A percentile compares a stretch with the other conserved stretches of the same genome.
These are phyloP conservation scores for Sciaenops ocellatus DNA, from an alignment of 2,797 vertebrate genomes.

Conservation along the genomic window DNA sequence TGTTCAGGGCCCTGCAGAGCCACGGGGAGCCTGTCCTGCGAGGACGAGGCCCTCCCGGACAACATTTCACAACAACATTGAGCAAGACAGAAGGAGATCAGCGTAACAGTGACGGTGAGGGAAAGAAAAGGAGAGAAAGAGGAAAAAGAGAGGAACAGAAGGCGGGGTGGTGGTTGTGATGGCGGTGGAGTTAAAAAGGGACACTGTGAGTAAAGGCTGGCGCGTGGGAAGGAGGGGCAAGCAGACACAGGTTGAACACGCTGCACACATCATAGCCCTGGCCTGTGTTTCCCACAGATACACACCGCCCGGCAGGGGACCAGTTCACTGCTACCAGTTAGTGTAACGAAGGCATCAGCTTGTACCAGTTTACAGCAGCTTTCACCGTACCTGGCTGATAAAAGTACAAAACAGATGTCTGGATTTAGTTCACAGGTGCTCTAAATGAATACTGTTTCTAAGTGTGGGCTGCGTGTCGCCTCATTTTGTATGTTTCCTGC, in stretches of 20 bases:
- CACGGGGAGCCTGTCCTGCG: constrained; percentile 11
- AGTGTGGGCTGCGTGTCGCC: not conserved
- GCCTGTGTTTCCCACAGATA: constrained; percentile 68
- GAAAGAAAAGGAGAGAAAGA: constrained; percentile 19
- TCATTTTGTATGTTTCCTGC: not conserved
- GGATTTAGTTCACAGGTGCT: constrained; percentile 41
- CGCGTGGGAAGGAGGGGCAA: constrained; percentile 49
- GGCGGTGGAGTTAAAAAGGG: constrained; percentile 28
- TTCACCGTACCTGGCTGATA: constrained; percentile 6
- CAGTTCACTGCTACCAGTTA: constrained; percentile 39
- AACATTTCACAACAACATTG: constrained; percentile 63
- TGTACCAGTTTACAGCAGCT: constrained; percentile 17
- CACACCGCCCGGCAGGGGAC: constrained; percentile 34
- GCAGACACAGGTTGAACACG: constrained; percentile 72
- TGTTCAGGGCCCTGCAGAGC: constrained; percentile 35
- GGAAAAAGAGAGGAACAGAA: not conserved
- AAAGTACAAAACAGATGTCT: constrained; percentile 49
- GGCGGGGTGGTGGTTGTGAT: constrained; percentile 8
- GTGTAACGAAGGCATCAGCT: constrained; percentile 42
- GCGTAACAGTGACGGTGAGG: constrained; percentile 34
- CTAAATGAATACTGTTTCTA: not conserved
- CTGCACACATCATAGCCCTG: constrained; percentile 71
- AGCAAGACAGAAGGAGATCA: constrained; percentile 59
- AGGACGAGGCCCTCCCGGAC: constrained; percentile 16
- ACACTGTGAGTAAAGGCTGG: constrained; percentile 46